Conservation (phyloP, 2,888 invertebrate genomes). For the Pelosia muscerda region DNA sequence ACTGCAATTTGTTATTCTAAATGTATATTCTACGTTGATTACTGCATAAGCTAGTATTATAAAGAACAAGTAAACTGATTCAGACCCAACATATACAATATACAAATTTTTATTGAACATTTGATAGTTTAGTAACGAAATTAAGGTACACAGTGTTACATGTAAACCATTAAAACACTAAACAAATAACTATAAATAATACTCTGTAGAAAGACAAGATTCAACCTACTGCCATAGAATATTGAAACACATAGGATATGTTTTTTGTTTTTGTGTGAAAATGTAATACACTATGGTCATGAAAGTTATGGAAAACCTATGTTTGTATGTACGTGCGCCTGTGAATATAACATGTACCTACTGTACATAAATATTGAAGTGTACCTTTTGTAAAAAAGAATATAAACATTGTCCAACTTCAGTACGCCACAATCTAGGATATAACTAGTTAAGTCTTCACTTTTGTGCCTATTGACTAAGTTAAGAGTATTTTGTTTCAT, state of each 20-base stretch:
- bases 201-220: conserved; percentile 6
- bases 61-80: neutral
- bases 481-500: conserved; percentile 48
- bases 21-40: neutral
- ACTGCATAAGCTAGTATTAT: neutral
- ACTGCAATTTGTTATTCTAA: neutral
- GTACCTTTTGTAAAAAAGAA: conserved; percentile 47
- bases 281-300: neutral
- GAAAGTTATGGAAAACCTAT: neutral
- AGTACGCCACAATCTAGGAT: conserved; percentile 37
- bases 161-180: neutral
- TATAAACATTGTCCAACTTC: conserved; percentile 34
- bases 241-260: neutral
- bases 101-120: neutral
- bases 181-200: neutral
- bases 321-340: conserved; percentile 30
- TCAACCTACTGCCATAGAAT: conserved; percentile 17
- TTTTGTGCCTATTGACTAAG: conserved; percentile 54
- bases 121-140: neutral
- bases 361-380: conserved; percentile 25
- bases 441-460: conserved; percentile 50
- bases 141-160: neutral
- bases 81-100: neutral
- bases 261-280: neutral
- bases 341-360: conserved; percentile 40